phyloP scores from a whole-genome alignment of 2,113 vertebrate genomes.

The Burhinus bistriatus region DNA sequence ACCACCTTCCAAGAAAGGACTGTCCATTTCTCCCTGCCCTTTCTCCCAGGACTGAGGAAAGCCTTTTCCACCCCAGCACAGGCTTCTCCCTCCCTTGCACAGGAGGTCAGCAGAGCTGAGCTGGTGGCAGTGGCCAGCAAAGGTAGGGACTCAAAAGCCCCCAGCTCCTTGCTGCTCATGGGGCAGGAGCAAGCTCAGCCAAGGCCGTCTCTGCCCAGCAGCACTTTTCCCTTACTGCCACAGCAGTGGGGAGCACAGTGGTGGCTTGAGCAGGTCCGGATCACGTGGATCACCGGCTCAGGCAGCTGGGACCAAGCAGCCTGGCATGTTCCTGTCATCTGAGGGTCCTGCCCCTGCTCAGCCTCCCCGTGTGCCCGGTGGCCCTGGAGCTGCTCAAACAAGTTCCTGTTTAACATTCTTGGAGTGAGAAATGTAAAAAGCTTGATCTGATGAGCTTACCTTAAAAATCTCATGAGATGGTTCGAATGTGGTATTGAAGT shows the following conservation, averaged over 20 bases:
- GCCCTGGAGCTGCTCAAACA: background rate
- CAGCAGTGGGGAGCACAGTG: background rate
- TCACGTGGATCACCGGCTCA: background rate
- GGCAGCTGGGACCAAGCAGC: background rate
- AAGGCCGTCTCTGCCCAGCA: background rate
- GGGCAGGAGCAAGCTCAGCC: background rate
- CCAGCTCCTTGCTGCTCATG: accelerated
- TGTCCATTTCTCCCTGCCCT: background rate
- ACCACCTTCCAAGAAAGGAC: background rate
- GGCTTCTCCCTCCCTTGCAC: background rate
- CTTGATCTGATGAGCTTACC: accelerated
- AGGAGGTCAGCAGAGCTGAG: background rate
- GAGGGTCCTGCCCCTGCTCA: background rate
- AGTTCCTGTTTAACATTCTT: background rate
- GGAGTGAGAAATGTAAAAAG: background rate
- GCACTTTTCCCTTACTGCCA: background rate
- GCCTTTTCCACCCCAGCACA: background rate
- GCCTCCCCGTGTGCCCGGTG: background rate
- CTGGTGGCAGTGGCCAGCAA: background rate
- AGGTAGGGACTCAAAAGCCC: background rate
- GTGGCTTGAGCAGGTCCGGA: background rate
- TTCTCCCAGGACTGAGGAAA: background rate
- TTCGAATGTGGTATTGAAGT: background rate
- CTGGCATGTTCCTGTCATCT: background rate
- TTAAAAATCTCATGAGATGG: background rate